These are phyloP conservation scores for Clarias fuscus DNA, from an alignment of 2,797 vertebrate genomes.

Conservation along the genomic window DNA sequence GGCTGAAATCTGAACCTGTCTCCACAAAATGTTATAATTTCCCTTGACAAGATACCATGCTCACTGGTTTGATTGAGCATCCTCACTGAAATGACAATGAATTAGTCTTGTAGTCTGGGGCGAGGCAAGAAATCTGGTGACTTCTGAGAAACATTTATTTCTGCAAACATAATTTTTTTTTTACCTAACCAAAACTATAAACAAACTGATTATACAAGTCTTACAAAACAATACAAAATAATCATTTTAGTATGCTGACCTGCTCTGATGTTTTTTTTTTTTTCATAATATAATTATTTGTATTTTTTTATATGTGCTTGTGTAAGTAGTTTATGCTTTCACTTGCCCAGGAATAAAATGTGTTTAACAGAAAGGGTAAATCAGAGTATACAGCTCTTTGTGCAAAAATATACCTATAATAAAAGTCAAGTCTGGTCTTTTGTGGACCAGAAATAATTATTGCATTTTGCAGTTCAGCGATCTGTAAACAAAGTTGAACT, in stretches of 20 bases:
- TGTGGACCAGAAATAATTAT: background rate
- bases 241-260: background rate
- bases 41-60: background rate
- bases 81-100: conserved; percentile 18
- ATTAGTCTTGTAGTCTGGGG: background rate
- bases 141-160: background rate
- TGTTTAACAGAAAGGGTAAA: background rate
- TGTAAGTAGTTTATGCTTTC: background rate
- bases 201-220: background rate
- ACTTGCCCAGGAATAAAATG: background rate
- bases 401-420: background rate
- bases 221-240: background rate
- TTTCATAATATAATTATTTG: background rate
- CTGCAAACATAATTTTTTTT: no score
- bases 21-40: background rate
- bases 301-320: background rate
- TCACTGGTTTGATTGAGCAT: background rate
- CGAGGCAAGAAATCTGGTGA: background rate
- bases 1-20: background rate
- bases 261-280: background rate
- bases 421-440: background rate
- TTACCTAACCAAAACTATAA: background rate
- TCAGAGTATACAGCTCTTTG: background rate
- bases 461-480: conserved; percentile 20
- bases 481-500: conserved; percentile 13